Conservation (phyloP, 2,888 invertebrate genomes). For the Melitaea athalia region DNA sequence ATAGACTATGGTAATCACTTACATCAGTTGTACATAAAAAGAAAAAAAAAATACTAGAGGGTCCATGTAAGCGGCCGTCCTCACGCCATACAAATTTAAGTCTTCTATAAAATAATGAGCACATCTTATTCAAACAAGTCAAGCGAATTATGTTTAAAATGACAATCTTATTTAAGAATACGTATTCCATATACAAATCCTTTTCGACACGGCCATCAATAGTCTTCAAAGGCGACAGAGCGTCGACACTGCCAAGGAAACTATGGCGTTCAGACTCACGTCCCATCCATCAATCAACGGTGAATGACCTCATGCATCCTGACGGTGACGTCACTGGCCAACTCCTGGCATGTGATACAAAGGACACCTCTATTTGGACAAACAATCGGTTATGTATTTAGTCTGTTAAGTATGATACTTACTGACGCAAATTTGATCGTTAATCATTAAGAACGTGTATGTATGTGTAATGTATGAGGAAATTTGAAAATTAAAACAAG, state of each 20-base stretch:
- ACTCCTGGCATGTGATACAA: slow-evolving; percentile 45
- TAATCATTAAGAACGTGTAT: too few species aligned
- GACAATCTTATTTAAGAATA: background rate
- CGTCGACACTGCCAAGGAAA: slow-evolving; percentile 41
- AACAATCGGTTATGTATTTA: slow-evolving; percentile 30
- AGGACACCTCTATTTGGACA: slow-evolving; percentile 32
- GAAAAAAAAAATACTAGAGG: too few species aligned
- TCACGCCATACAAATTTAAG: too few species aligned
- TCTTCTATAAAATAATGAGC: too few species aligned
- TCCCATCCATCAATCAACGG: slow-evolving; percentile 62
- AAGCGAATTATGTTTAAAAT: background rate
- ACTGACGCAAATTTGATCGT: background rate
- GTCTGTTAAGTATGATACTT: slow-evolving; percentile 20
- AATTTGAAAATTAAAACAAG: too few species aligned
- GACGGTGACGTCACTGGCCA: slow-evolving; percentile 53
- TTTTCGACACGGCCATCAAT: slow-evolving; percentile 5
- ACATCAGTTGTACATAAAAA: too few species aligned
- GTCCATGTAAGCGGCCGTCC: too few species aligned
- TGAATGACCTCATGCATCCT: slow-evolving; percentile 63
- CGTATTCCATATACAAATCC: slow-evolving; percentile 2
- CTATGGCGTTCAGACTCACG: slow-evolving; percentile 49
- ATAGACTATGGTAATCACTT: too few species aligned
- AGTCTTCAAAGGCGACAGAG: slow-evolving; percentile 25
- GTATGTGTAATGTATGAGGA: too few species aligned
- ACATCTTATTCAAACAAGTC: background rate